Percentiles rank a stretch among this genome's conserved stretches.
phyloP scores from a whole-genome alignment of 2,797 vertebrate genomes.

The Gallinago solitaria region DNA sequence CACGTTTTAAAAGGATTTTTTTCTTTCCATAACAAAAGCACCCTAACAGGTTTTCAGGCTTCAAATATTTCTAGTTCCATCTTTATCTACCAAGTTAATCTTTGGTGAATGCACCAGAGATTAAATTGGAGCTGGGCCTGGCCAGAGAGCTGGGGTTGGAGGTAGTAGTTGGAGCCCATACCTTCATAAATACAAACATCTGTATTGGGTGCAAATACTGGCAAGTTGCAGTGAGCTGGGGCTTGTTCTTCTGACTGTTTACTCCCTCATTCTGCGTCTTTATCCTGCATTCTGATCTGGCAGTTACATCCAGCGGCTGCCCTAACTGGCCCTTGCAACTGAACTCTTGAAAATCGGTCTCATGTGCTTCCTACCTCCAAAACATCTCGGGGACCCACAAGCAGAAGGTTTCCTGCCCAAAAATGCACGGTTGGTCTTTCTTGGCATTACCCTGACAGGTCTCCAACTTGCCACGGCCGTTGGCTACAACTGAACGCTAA shows the following conservation, averaged over 20 bases:
- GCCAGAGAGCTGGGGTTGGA: slow-evolving; percentile 37
- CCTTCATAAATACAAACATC: slow-evolving; percentile 34
- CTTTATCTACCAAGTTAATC: slow-evolving; percentile 59
- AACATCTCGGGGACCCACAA: background rate
- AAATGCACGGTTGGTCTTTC: background rate
- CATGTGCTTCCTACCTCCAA: background rate
- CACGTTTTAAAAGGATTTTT: background rate
- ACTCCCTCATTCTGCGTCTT: background rate
- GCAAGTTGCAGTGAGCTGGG: slow-evolving; percentile 40
- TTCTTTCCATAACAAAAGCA: slow-evolving; percentile 27
- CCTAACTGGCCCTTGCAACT: slow-evolving; percentile 48
- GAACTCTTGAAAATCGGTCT: background rate
- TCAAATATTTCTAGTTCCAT: slow-evolving; percentile 63
- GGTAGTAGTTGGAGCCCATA: background rate
- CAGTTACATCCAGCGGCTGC: slow-evolving; percentile 52
- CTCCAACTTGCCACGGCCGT: background rate
- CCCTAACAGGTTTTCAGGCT: slow-evolving; percentile 49
- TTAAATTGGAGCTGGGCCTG: slow-evolving; percentile 55
- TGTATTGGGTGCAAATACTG: slow-evolving; percentile 40
- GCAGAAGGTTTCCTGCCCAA: background rate
- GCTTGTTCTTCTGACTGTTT: slow-evolving; percentile 54
- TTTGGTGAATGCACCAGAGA: slow-evolving; percentile 45
- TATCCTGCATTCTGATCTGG: slow-evolving; percentile 66
- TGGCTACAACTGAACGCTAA: rapidly evolving
- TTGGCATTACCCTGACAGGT: background rate